Conservation (phyloP, 2,888 invertebrate species). For the Eupithecia insigniata region DNA sequence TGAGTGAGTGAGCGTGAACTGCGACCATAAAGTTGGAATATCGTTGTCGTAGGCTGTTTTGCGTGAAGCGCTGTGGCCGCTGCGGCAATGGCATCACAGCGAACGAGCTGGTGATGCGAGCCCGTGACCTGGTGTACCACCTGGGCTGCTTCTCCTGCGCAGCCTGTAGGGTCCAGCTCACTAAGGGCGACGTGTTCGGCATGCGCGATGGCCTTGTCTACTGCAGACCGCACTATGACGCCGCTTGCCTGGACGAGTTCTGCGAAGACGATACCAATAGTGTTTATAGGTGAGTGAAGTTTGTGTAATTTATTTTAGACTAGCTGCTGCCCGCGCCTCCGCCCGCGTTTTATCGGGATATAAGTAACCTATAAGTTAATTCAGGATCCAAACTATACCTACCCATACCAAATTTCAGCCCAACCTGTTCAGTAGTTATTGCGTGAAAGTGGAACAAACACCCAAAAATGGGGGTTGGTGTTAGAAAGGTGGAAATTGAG, state of each 20-base stretch:
- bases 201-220: slow-evolving; percentile 92
- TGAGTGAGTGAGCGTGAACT: too few species aligned
- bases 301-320: not conserved
- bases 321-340: not conserved
- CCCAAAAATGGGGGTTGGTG: too few species aligned
- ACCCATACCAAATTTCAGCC: too few species aligned
- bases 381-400: too few species aligned
- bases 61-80: slow-evolving; percentile 92
- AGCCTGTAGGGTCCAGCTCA: slow-evolving; percentile 91
- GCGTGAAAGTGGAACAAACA: too few species aligned
- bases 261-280: slow-evolving; percentile 84
- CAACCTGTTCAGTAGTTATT: too few species aligned
- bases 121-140: slow-evolving; percentile 94
- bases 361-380: too few species aligned
- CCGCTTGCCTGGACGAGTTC: slow-evolving; percentile 85
- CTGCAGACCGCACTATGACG: slow-evolving; percentile 85
- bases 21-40: slow-evolving; percentile 3
- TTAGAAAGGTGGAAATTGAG: too few species aligned
- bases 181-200: slow-evolving; percentile 96
- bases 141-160: slow-evolving; percentile 95
- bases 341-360: not conserved
- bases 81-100: slow-evolving; percentile 93
- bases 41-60: slow-evolving; percentile 89
- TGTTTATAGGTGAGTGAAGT: slow-evolving; percentile 68
- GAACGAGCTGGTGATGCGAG: slow-evolving; percentile 95